Conservation (phyloP, 2,113 vertebrate species). For the Corythoichthys haematopterus region DNA sequence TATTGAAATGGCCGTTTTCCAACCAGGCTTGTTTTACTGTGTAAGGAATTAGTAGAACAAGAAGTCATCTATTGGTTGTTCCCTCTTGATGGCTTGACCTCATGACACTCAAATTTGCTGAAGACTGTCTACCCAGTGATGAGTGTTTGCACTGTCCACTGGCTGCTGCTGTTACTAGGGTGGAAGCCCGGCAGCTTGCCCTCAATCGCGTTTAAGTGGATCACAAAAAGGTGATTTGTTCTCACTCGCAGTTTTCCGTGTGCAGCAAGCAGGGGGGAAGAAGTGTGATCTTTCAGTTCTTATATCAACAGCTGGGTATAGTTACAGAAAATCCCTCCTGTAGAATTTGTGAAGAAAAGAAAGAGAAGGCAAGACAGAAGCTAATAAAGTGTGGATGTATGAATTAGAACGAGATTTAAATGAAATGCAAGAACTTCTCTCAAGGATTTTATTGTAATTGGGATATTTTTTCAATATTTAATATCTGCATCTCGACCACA, state of each 20-base stretch:
- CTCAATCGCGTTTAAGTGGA: constrained; percentile 56
- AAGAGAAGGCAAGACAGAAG: constrained; percentile 46
- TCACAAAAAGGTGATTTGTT: constrained; percentile 62
- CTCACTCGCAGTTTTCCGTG: constrained; percentile 36
- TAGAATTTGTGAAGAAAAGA: constrained; percentile 81
- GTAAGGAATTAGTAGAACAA: constrained; percentile 86
- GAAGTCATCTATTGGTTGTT: constrained; percentile 90
- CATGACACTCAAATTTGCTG: constrained; percentile 72
- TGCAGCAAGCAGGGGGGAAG: constrained; percentile 23
- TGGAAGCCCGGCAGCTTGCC: constrained; percentile 46
- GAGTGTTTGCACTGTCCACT: constrained; percentile 51
- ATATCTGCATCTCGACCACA: background rate
- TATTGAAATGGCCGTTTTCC: constrained; percentile 84
- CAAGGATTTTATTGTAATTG: constrained; percentile 27
- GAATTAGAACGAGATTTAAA: constrained; percentile 43
- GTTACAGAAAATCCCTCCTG: constrained; percentile 73
- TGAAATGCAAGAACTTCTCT: constrained; percentile 24
- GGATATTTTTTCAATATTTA: constrained; percentile 15
- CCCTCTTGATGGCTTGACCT: constrained; percentile 80
- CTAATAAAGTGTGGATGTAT: constrained; percentile 57
- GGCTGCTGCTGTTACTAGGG: constrained; percentile 46
- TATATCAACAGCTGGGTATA: constrained; percentile 78
- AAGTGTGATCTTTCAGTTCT: constrained; percentile 61
- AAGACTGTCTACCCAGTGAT: constrained; percentile 46
- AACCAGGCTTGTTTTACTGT: constrained; percentile 81